Conservation (phyloP, 2,113 vertebrate species). For the Hydropotes inermis region DNA sequence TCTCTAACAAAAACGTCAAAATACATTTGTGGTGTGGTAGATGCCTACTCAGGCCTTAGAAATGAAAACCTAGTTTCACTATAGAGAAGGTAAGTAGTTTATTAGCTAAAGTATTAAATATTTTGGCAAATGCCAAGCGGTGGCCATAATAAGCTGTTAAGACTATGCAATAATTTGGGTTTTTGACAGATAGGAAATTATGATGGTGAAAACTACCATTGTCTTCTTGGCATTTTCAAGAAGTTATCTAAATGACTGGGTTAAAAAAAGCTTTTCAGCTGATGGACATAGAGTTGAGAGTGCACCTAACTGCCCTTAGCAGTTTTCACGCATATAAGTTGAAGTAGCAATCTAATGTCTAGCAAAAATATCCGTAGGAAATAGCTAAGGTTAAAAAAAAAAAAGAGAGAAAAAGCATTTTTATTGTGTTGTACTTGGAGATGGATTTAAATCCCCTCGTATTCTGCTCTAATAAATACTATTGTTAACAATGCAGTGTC, state of each 20-base stretch:
- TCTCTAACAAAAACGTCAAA: conserved; percentile 13
- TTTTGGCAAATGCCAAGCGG: not conserved
- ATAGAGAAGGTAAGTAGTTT: not conserved
- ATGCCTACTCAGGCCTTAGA: not conserved
- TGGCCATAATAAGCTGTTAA: not conserved
- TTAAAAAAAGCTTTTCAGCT: not conserved
- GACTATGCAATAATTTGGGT: not conserved
- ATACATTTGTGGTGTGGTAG: not conserved
- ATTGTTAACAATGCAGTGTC: not conserved
- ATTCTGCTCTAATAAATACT: not conserved
- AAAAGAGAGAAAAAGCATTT: not conserved
- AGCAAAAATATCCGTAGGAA: not conserved
- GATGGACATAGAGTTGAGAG: not conserved
- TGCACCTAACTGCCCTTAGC: not conserved
- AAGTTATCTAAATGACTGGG: not conserved
- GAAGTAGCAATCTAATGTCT: not conserved
- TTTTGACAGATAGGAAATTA: not conserved
- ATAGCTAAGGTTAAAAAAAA: not conserved
- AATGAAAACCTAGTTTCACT: not conserved
- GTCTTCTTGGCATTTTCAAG: not conserved
- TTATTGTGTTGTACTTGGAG: not conserved
- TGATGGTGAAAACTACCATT: not conserved
- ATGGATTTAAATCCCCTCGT: not conserved
- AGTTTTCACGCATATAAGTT: not conserved
- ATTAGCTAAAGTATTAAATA: not conserved